phyloP scores from a whole-genome alignment of 2,113 vertebrate species.

The Parus major region DNA sequence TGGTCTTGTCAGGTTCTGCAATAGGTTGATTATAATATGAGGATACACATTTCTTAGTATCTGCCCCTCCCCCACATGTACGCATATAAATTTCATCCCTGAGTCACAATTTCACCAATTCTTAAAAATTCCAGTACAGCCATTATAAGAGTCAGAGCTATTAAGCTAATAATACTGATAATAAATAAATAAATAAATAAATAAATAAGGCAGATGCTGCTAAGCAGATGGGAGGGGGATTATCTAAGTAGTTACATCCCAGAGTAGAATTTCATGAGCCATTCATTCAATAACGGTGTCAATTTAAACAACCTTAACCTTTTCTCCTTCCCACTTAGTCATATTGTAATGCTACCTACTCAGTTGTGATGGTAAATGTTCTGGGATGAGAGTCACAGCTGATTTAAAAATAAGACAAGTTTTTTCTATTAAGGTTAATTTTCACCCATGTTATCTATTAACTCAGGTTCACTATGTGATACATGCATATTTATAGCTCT shows the following conservation, averaged over 20 bases:
- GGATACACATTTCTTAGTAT: not conserved
- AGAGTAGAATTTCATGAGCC: not conserved
- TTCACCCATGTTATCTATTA: not conserved
- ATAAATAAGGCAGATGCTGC: not conserved
- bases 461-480: not conserved
- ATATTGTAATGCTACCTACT: not conserved
- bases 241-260: not conserved
- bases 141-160: not conserved
- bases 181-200: too few relatives aligned
- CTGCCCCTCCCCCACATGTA: rapidly evolving
- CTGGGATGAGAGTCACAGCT: not conserved
- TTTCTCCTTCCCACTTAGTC: not conserved
- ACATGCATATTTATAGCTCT: not conserved
- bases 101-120: not conserved
- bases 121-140: not conserved
- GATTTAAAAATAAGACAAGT: not conserved
- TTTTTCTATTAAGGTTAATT: not conserved
- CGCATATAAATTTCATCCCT: not conserved
- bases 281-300: rapidly evolving
- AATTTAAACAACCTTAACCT: not conserved
- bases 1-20: not conserved
- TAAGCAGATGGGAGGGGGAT: not conserved
- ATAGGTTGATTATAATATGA: not conserved
- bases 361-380: not conserved
- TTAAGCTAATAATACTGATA: not conserved